A percentile compares a stretch with the other conserved stretches of the same genome.
These are phyloP conservation scores for Anas platyrhynchos DNA, from an alignment of 2,113 vertebrate species.

Conservation along the genomic window DNA sequence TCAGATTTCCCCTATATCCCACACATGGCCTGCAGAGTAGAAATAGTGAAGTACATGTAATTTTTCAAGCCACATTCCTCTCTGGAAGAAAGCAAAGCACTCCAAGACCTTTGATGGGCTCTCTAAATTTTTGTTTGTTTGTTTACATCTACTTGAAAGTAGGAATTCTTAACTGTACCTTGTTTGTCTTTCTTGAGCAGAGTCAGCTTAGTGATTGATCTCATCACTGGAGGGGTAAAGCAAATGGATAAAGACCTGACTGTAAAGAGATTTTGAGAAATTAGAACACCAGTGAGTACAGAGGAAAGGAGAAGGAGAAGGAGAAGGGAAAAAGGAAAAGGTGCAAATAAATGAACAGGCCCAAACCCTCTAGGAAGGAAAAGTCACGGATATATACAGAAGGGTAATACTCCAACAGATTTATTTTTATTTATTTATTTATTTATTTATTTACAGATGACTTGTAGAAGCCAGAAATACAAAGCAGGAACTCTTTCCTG, in stretches of 20 bases:
- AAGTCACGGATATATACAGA: background rate
- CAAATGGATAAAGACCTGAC: background rate
- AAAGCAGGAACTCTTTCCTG: background rate
- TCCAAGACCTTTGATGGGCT: background rate
- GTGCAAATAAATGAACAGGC: background rate
- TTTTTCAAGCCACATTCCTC: background rate
- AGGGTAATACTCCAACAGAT: background rate
- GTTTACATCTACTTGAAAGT: background rate
- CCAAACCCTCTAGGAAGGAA: background rate
- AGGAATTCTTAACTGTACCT: background rate
- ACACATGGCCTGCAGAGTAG: background rate
- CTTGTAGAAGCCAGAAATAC: background rate
- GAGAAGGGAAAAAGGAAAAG: background rate
- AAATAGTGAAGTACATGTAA: background rate
- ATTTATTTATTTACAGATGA: background rate
- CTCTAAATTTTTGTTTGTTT: background rate
- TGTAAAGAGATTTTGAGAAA: background rate
- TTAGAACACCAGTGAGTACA: background rate
- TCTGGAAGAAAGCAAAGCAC: background rate
- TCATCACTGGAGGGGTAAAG: background rate
- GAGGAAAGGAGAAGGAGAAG: background rate
- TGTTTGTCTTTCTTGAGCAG: background rate
- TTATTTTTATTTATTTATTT: background rate
- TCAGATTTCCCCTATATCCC: background rate
- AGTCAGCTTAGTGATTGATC: background rate